These are phyloP conservation scores for Limosa lapponica DNA, from an alignment of 2,797 vertebrate species.

Conservation along the genomic window DNA sequence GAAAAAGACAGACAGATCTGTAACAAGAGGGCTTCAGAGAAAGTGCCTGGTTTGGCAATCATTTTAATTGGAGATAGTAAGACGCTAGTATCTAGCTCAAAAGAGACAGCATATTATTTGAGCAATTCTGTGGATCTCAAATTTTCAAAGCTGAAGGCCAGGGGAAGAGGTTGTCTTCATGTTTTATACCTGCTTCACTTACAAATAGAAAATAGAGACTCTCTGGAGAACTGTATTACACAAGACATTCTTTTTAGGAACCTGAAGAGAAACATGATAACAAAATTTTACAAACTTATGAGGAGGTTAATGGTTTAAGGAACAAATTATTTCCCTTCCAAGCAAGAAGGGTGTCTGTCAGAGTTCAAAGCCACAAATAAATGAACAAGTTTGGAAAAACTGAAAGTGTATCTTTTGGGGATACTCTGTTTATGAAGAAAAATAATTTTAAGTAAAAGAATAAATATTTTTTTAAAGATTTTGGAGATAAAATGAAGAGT, in stretches of 20 bases:
- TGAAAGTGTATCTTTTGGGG: neutral
- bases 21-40: neutral
- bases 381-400: neutral
- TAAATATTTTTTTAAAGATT: neutral
- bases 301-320: neutral
- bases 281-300: neutral
- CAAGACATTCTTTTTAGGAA: neutral
- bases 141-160: neutral
- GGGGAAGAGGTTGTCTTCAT: neutral
- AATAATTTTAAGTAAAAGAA: neutral
- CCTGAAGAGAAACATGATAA: neutral
- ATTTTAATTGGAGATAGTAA: neutral
- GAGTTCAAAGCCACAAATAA: neutral
- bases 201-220: neutral
- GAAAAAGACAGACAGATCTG: neutral
- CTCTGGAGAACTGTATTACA: neutral
- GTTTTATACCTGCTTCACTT: neutral
- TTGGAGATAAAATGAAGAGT: neutral
- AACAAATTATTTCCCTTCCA: neutral
- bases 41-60: neutral
- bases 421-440: neutral
- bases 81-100: neutral
- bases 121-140: neutral
- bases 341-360: neutral
- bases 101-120: neutral